Percentiles rank a stretch among this genome's conserved stretches.
phyloP scores from a whole-genome alignment of 2,113 vertebrate genomes.

The Tonatia bakeri region DNA sequence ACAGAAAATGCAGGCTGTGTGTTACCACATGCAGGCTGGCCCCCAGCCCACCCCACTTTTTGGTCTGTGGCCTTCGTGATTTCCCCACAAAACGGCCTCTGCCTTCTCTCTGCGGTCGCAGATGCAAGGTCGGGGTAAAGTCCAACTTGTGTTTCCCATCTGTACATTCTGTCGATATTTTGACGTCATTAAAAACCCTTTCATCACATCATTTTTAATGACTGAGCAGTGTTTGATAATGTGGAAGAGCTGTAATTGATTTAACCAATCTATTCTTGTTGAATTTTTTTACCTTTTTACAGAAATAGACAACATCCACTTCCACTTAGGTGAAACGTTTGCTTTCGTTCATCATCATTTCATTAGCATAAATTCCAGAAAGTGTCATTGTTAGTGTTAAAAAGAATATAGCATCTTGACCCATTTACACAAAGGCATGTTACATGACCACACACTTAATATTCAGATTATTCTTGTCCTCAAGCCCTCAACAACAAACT shows the following conservation, averaged over 20 bases:
- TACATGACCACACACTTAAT: not conserved
- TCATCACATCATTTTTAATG: not conserved
- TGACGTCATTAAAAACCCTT: not conserved
- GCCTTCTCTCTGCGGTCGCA: not conserved
- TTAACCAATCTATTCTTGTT: not conserved
- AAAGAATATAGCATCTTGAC: not conserved
- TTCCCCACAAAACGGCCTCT: not conserved
- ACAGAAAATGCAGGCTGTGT: not conserved
- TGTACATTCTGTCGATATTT: not conserved
- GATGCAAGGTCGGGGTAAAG: not conserved
- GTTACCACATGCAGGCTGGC: not conserved
- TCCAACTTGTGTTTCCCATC: not conserved
- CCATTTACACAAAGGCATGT: not conserved
- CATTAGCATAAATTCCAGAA: not conserved
- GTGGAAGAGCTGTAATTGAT: not conserved
- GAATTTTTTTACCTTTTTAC: not conserved
- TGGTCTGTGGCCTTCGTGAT: not conserved
- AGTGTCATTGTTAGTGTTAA: not conserved
- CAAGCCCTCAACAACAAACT: not conserved
- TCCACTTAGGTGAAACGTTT: not conserved
- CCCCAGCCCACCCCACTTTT: fast-evolving
- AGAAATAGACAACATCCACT: not conserved
- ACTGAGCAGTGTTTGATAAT: not conserved
- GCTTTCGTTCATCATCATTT: not conserved
- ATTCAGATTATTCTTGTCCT: not conserved